Evolutionary conservation across 2,888 invertebrate genomes (phyloP).

Genomic region (Mylabris sibirica): DNA sequence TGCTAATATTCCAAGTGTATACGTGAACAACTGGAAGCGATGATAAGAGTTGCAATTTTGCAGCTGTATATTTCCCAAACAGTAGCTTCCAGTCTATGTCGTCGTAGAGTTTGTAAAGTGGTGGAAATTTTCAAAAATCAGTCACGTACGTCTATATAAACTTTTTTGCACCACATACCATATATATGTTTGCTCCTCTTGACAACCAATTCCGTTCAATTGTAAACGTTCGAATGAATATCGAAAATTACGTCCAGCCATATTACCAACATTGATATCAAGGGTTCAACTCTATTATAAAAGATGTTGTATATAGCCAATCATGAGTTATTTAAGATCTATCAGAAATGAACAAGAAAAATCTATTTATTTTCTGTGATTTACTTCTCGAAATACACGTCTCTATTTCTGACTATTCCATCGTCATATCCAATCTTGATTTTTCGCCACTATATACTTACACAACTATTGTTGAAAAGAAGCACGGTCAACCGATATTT

Average conservation of each 20-base stretch:
- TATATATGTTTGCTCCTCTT: background rate
- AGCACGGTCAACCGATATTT: slow-evolving; percentile 33
- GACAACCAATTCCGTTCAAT: slow-evolving; percentile 6
- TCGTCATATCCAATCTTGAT: slow-evolving; percentile 23
- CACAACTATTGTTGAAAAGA: slow-evolving; percentile 27
- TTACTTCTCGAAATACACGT: slow-evolving; percentile 51
- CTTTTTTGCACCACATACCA: background rate
- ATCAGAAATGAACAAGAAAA: slow-evolving; percentile 34
- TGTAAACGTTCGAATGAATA: background rate
- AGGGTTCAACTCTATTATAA: background rate
- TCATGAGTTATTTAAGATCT: slow-evolving; percentile 24
- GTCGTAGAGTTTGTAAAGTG: background rate
- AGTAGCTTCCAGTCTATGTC: background rate
- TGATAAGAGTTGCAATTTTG: too few species aligned
- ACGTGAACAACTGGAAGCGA: too few species aligned
- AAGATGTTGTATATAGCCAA: background rate
- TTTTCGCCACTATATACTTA: background rate
- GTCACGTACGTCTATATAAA: background rate
- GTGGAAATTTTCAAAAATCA: background rate
- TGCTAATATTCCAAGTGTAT: too few species aligned
- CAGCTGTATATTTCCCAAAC: too few species aligned
- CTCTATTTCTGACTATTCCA: slow-evolving; percentile 50
- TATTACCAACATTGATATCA: background rate
- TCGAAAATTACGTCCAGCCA: background rate
- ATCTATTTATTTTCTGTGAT: slow-evolving; percentile 49